Conservation (phyloP, 1,140 invertebrate species). For the Cecropterus lyciades region DNA sequence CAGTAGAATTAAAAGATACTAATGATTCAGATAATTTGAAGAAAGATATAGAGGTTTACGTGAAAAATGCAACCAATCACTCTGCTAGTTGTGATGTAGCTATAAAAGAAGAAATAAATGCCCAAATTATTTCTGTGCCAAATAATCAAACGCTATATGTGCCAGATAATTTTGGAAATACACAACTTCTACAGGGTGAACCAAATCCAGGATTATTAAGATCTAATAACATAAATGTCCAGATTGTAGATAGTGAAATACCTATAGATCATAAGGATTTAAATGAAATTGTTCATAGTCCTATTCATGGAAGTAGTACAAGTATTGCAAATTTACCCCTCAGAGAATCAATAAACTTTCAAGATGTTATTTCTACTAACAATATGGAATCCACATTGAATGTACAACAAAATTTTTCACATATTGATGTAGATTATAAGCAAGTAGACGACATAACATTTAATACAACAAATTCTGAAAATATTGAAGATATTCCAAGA, state of each 20-base stretch:
- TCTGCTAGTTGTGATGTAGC: not conserved
- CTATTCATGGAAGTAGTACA: not conserved
- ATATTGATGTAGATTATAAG: not conserved
- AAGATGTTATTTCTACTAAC: not conserved
- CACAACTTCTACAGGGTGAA: not conserved
- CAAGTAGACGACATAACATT: not conserved
- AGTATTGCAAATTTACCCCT: not conserved
- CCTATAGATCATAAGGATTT: not conserved
- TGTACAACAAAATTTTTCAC: not conserved
- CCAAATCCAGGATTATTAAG: not conserved
- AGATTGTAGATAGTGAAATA: conserved; percentile 7
- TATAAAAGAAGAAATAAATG: not conserved
- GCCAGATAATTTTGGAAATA: not conserved
- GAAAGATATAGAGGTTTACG: too few relatives aligned
- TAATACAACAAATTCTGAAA: not conserved
- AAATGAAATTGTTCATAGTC: not conserved
- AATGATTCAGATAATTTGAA: not conserved
- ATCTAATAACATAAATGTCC: not conserved
- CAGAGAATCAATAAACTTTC: not conserved
- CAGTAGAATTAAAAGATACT: not conserved
- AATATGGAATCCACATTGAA: not conserved
- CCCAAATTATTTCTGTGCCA: not conserved
- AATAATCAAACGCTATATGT: not conserved
- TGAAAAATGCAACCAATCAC: not conserved
- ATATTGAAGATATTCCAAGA: not conserved